Evolutionary conservation across 2,888 invertebrate genomes (phyloP).

Genomic region (Harpagoxenus sublaevis): DNA sequence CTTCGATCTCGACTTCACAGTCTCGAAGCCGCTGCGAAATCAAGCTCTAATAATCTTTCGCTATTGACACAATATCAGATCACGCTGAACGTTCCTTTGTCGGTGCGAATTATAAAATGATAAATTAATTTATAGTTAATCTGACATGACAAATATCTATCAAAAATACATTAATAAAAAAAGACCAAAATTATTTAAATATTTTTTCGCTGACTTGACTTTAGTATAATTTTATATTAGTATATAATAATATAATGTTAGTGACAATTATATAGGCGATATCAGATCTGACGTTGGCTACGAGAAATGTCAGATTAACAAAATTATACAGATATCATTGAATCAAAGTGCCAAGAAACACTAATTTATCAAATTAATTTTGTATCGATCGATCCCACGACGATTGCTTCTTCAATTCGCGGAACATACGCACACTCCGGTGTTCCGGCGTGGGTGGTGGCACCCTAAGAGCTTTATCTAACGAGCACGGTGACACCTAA

Average conservation of each 20-base stretch:
- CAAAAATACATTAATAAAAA: neutral
- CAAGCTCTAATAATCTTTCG: constrained; percentile 25
- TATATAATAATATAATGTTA: neutral
- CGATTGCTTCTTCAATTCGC: constrained; percentile 56
- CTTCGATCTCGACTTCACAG: constrained; percentile 49
- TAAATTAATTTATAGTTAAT: neutral
- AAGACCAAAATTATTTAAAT: neutral
- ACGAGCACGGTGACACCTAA: constrained; percentile 78
- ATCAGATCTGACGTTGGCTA: neutral
- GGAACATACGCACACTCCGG: constrained; percentile 57
- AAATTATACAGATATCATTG: neutral
- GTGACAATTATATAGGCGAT: neutral
- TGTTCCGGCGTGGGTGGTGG: constrained; percentile 77
- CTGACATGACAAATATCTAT: neutral
- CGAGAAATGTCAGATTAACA: neutral
- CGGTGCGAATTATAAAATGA: constrained; percentile 1
- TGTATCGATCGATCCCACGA: neutral
- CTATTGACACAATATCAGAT: constrained; percentile 30
- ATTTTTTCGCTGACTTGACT: neutral
- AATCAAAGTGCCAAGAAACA: constrained; percentile 6
- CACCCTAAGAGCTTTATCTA: constrained; percentile 74
- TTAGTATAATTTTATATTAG: neutral
- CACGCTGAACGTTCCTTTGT: neutral
- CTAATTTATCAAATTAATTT: constrained; percentile 19
- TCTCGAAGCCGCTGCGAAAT: constrained; percentile 42